Evolutionary conservation across 2,888 invertebrate species (phyloP), one percentile per base, ranked within the genome.

Genomic region (Euphydryas editha): DNA sequence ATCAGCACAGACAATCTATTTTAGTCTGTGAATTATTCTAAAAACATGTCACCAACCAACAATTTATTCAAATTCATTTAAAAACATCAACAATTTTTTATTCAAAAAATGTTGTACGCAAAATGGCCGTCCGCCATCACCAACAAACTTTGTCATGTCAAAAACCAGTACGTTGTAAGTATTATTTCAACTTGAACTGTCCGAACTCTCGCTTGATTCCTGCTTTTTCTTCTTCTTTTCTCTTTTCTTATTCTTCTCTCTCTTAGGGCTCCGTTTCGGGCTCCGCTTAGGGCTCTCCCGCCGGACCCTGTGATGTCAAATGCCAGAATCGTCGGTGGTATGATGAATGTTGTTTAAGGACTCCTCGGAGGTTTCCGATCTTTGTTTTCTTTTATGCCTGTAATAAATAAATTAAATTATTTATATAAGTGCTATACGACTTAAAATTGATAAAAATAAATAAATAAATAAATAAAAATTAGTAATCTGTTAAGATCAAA

Each of bases 271-370:
- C 54, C 83, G 79, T 62, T 79, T 83, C 1, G 81, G 84, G 73
- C 83, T 84, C 51, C 83, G 79, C 62, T 79, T 83, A 2, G 88
- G 90, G 77, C 90, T 90, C 21, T 88, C 90, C 72, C 89, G 83
- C 59, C 90, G 83, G 67, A 89, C 83, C 44, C 90, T 84, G 68
- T 92, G 89, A 86, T 92, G 92, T 92, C 92, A 92, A 88, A 92
- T 92, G 60, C 92, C 92, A 24, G 92, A 92, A 57, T 92, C 92
- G 66, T 92, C 92, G 0, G 92, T 92, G 1, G 92, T 92, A 59
- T 92, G 92, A 1, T 92, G 91, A 59, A 88, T 81, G 73, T 92
- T 88, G 68, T 91, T 90, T n/a, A 86, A 49, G 0, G 92, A 92
- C 62, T 90, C 92, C 64, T 88, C 87, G 0, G 92, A 92, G 0